Percentiles rank a stretch among this genome's conserved stretches.
phyloP scores from a whole-genome alignment of 2,113 vertebrate genomes.

The Cavia aperea region DNA sequence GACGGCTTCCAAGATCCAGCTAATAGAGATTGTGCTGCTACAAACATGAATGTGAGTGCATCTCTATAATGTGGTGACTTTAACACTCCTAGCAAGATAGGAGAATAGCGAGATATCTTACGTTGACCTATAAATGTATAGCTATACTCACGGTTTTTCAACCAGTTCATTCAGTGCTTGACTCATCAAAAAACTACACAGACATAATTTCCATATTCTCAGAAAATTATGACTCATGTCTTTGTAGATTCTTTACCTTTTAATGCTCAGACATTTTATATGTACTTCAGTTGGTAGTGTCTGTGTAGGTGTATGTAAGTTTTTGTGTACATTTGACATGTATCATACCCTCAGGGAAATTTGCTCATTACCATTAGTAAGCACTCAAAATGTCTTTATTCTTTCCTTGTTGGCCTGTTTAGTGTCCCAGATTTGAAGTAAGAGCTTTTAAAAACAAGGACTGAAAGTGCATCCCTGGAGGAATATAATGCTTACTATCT shows the following conservation, averaged over 20 bases:
- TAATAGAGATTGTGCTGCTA: too few relatives aligned
- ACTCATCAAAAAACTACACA: not conserved
- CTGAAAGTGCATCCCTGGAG: too few relatives aligned
- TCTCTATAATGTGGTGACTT: not conserved
- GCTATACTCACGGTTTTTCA: too few relatives aligned
- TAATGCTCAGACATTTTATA: not conserved
- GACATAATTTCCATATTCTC: too few relatives aligned
- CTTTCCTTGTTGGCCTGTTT: not conserved
- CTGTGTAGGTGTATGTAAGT: not conserved
- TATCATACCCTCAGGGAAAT: not conserved
- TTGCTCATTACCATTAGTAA: not conserved
- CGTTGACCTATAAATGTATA: too few relatives aligned
- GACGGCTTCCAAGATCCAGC: not conserved
- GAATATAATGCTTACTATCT: not conserved
- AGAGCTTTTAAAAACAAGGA: not conserved
- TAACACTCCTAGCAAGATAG: not conserved
- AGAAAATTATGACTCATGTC: not conserved
- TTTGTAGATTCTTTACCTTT: not conserved
- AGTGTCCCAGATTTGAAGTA: not conserved
- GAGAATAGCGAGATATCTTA: too few relatives aligned
- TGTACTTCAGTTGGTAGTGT: not conserved
- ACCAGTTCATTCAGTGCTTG: not conserved
- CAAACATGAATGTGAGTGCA: not conserved
- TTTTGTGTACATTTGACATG: not conserved
- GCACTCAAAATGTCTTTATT: not conserved